Base-by-base conservation (phyloP, 2,888 invertebrate species). In the Nomada fabriciana region DNA sequence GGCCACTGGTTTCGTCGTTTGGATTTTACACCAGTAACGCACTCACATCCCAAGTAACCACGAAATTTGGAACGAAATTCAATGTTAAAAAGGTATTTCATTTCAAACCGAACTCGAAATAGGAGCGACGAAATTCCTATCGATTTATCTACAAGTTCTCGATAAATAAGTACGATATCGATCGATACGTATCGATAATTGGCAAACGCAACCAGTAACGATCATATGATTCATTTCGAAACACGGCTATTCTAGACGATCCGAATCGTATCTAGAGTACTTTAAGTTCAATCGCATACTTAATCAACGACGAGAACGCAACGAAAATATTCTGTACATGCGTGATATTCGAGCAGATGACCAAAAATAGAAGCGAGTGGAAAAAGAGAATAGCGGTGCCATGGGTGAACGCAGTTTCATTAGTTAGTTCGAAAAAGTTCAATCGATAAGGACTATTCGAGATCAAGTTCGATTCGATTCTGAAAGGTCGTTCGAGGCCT, bases 361-460 rank as follows among this genome's bases (percentile, higher is more conserved):
- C 53, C 52, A 65, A 47, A 18, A 42, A 60, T 42, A 55, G 13
- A 43, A n/a, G 0, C 0, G 13, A 43, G 55, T 2, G 42, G 20
- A 15, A 50, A 25, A 76, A 20, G 9, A 29, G 25, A 23, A 59
- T 18, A 23, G 23, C 20, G 10, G 20, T 52, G 20, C 13, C 10
- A 52, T 29, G 20, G 20, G 13, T 20, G 2, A 7, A n/a, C n/a
- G 4, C 29, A 29, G 29, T 15, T 5, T 29, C 20, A 15, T 65
- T 18, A 18, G 15, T 59, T 43, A 3, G 9, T 43, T 23, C 29
- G 43, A 50, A 55, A 69, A 55, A 71, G 47, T 43, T 68, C 60
- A 52, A 61, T 76, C 68, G 65, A 47, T 57, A 75, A 86, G 64
- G 55, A 74, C 70, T 80, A 75, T 76, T 57, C 78, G 71, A 83